phyloP scores from a whole-genome alignment of 2,888 invertebrate genomes.

The Standfussiana lucernea region DNA sequence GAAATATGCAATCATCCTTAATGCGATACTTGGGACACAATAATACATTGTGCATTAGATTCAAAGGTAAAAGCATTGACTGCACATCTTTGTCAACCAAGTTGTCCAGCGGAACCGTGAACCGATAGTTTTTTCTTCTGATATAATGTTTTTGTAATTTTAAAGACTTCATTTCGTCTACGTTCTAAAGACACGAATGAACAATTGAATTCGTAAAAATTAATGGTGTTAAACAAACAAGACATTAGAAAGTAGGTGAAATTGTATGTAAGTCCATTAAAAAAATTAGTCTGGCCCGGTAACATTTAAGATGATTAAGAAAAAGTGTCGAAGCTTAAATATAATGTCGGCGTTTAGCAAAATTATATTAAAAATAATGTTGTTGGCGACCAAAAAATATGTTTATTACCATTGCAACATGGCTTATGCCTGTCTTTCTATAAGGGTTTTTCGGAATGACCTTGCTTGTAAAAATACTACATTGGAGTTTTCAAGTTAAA shows the following conservation, averaged over 20 bases:
- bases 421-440: no score
- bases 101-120: not conserved
- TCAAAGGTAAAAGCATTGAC: conserved; percentile 26
- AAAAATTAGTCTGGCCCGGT: not conserved
- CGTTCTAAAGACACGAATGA: not conserved
- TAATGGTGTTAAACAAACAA: not conserved
- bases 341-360: no score
- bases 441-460: not conserved
- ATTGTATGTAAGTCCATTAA: conserved; percentile 22
- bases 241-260: not conserved
- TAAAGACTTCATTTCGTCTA: conserved; percentile 5
- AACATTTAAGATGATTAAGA: not conserved
- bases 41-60: conserved; percentile 16
- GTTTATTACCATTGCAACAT: no score
- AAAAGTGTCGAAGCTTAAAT: not conserved
- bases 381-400: no score
- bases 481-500: no score
- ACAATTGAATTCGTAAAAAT: conserved; percentile 2
- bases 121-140: not conserved
- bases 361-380: no score
- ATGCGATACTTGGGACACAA: conserved; percentile 19
- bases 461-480: no score
- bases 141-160: not conserved
- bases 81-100: conserved; percentile 41
- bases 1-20: conserved; percentile 7